A percentile compares a stretch with the other conserved stretches of the same genome.
Evolutionary conservation across 2,888 invertebrate genomes (phyloP).

Genomic region (Epinotia demarniana): DNA sequence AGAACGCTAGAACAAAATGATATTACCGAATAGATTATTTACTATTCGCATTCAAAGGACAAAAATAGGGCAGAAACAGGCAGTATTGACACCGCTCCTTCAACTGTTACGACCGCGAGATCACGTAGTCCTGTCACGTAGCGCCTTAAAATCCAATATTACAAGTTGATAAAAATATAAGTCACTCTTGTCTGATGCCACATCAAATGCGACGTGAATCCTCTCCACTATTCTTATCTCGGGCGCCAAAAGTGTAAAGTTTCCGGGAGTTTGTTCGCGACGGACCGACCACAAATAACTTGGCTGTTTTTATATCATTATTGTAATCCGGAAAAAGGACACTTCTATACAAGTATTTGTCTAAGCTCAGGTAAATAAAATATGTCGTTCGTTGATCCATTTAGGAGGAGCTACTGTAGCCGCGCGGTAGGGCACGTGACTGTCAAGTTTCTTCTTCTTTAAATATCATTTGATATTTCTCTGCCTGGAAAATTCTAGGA

Average conservation of each 20-base stretch:
- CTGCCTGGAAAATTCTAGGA: no score
- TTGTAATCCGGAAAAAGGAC: slow-evolving; percentile 29
- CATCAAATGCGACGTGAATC: slow-evolving; percentile 24
- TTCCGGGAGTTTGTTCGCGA: slow-evolving; percentile 20
- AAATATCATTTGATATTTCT: no score
- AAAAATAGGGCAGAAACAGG: not conserved
- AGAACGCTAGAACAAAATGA: not conserved
- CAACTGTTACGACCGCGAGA: not conserved
- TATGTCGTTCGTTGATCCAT: no score
- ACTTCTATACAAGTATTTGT: slow-evolving; percentile 4
- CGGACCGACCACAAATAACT: slow-evolving; percentile 14
- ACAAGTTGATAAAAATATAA: slow-evolving; percentile 8
- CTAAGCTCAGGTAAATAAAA: not conserved
- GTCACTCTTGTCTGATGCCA: slow-evolving; percentile 12
- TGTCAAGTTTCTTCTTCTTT: no score
- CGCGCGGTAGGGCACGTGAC: no score
- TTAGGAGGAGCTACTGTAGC: no score
- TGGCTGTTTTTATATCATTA: slow-evolving; percentile 29
- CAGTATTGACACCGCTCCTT: not conserved
- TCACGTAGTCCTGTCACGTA: not conserved
- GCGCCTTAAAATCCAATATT: not conserved
- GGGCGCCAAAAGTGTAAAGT: slow-evolving; percentile 31
- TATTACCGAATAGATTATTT: not conserved
- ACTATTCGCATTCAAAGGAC: not conserved
- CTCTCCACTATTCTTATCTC: slow-evolving; percentile 22